Evolutionary conservation across 2,888 invertebrate genomes (phyloP).

Genomic region (Hyles lineata): DNA sequence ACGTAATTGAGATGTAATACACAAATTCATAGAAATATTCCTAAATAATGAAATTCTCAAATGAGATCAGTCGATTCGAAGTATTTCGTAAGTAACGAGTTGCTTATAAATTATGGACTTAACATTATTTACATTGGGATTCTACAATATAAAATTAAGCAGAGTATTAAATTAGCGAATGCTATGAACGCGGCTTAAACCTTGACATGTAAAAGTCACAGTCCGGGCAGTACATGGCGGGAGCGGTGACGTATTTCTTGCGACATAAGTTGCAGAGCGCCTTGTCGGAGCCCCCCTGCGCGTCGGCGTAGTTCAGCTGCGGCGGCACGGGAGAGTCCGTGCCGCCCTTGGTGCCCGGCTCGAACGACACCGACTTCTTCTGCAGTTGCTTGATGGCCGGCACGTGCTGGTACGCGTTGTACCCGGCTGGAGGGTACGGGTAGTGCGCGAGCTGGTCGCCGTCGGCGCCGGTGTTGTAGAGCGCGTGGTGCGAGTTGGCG

Average conservation of each 20-base stretch:
- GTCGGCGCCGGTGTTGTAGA: slow-evolving; percentile 70
- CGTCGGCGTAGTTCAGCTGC: slow-evolving; percentile 62
- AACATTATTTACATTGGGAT: slow-evolving; percentile 30
- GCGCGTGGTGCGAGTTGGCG: slow-evolving; percentile 66
- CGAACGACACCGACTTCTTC: slow-evolving; percentile 90
- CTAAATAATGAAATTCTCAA: slow-evolving; percentile 53
- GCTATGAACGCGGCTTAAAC: slow-evolving; percentile 88
- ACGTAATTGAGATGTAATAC: background rate
- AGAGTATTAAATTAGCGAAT: slow-evolving; percentile 32
- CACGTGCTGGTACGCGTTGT: slow-evolving; percentile 87
- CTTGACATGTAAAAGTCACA: slow-evolving; percentile 97
- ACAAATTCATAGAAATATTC: background rate
- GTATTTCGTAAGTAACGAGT: slow-evolving; percentile 2
- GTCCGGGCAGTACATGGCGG: slow-evolving; percentile 93
- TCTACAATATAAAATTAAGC: slow-evolving; percentile 3
- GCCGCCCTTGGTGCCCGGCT: slow-evolving; percentile 89
- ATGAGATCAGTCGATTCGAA: slow-evolving; percentile 67
- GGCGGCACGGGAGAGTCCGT: slow-evolving; percentile 79
- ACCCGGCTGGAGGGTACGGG: slow-evolving; percentile 69
- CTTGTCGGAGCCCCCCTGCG: slow-evolving; percentile 74
- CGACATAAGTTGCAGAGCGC: slow-evolving; percentile 94
- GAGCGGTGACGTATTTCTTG: slow-evolving; percentile 91
- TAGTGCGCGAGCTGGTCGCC: slow-evolving; percentile 62
- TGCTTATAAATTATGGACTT: slow-evolving; percentile 27
- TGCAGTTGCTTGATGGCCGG: slow-evolving; percentile 86